Evolutionary conservation across 2,113 vertebrate species (phyloP), one percentile per base, ranked within the genome.

Genomic region (Urocitellus parryii): DNA sequence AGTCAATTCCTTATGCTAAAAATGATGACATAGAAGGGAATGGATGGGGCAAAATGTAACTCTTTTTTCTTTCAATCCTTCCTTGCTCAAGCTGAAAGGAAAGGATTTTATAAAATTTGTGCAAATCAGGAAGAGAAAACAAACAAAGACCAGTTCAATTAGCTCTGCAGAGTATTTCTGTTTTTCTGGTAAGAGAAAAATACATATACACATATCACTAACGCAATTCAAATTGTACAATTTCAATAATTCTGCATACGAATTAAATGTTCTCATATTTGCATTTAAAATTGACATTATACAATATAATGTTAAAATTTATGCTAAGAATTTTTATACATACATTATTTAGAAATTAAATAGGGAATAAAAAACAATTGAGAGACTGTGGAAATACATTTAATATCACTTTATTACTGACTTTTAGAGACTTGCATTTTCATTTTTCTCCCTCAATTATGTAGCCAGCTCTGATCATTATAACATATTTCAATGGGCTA

Each of bases 321-420:
- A 63, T 78, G 3, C 13, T 80, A 68, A 68, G 67, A 32, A 18
- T 14, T n/a, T 42, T 7, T 32, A 63, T 32, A 8, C 32, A 8
- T 24, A 37, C 68, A 94, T 87, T 56, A 88, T n/a, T 83, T 91
- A 92, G 65, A 87, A 84, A 90, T 65, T 80, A 90, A 76, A 76
- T 58, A 65, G 10, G 27, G 79, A 67, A 53, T 48, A 63, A 87
- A 95, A 78, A 10, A 63, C 8, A 91, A 2, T 80, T 0, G 0
- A 73, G n/a, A 77, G 37, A 67, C 2, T 37, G 3, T 65, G 0
- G 29, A 81, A 73, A 1, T 81, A 74, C 0, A 10, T 78, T 80
- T 51, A 53, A 70, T 34, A 16, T 1, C 2, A 70, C 1, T 32
- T 82, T 79, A 80, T 53, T 10, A 7, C 5, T 58, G 0, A 4